Conservation (phyloP, 1,140 invertebrate genomes). For the Brachionus calyciflorus region DNA sequence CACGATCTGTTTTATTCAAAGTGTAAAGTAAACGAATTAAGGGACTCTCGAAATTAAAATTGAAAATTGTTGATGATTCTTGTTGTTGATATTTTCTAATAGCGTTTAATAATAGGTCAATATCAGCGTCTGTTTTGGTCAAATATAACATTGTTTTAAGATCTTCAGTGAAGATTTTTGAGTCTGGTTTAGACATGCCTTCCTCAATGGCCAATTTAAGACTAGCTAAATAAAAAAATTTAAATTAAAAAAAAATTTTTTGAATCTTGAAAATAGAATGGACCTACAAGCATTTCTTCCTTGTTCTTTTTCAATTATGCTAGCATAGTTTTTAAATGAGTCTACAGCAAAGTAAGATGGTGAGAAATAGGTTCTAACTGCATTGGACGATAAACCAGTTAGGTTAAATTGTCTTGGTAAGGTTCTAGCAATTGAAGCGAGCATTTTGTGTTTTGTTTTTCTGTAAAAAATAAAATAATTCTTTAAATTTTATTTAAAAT, state of each 20-base stretch:
- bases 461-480: not conserved
- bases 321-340: constrained; percentile 29
- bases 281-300: constrained; percentile 33
- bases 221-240: not conserved
- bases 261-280: not conserved
- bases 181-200: constrained; percentile 20
- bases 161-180: constrained; percentile 42
- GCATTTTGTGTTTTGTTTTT: not conserved
- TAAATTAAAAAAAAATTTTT: not conserved
- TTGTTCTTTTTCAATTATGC: constrained; percentile 34
- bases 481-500: not conserved
- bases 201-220: constrained; percentile 29
- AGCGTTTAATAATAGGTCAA: constrained; percentile 34
- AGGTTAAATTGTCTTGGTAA: not conserved
- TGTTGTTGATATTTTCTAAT: constrained; percentile 38
- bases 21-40: constrained; percentile 23
- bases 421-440: not conserved
- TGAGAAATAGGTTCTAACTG: constrained; percentile 25
- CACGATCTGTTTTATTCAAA: constrained; percentile 33
- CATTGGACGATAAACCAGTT: not conserved
- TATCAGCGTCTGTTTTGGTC: constrained; percentile 25
- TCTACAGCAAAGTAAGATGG: constrained; percentile 35
- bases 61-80: constrained; percentile 39
- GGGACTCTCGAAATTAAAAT: constrained; percentile 41
- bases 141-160: constrained; percentile 28